These are phyloP conservation scores for Mactra quadrangularis DNA, from an alignment of 1,140 invertebrate genomes.

Conservation along the genomic window DNA sequence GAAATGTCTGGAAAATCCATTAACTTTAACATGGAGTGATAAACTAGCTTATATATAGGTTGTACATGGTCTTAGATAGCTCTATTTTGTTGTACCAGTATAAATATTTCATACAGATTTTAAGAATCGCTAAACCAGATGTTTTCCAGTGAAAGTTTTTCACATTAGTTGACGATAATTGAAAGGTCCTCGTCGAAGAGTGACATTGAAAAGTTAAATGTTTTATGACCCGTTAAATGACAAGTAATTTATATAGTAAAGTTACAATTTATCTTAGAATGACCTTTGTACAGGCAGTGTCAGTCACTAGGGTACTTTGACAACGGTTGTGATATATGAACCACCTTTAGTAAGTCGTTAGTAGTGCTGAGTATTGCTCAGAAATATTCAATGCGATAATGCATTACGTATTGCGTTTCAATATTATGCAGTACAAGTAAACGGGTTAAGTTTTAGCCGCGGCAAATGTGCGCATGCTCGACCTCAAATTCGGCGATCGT, in stretches of 20 bases:
- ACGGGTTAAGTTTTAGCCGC: no score
- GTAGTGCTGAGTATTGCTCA: no score
- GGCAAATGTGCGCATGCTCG: no score
- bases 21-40: neutral
- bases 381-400: no score
- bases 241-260: neutral
- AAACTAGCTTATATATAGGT: neutral
- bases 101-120: no score
- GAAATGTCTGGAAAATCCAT: neutral
- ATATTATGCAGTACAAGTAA: no score
- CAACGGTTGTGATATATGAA: no score
- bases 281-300: no score
- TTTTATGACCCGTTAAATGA: conserved; percentile 10
- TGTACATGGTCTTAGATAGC: neutral
- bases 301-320: no score
- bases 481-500: no score
- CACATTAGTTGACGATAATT: neutral
- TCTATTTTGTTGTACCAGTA: neutral
- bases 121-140: neutral
- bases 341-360: no score
- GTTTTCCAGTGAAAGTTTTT: neutral
- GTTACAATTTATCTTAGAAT: conserved; percentile 3
- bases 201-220: conserved; percentile 41
- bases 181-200: neutral
- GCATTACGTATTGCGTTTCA: no score